Evolutionary conservation across 53 echinoderm and acorn worm species (phyloP).

Genomic region (Stichopus horrens): DNA sequence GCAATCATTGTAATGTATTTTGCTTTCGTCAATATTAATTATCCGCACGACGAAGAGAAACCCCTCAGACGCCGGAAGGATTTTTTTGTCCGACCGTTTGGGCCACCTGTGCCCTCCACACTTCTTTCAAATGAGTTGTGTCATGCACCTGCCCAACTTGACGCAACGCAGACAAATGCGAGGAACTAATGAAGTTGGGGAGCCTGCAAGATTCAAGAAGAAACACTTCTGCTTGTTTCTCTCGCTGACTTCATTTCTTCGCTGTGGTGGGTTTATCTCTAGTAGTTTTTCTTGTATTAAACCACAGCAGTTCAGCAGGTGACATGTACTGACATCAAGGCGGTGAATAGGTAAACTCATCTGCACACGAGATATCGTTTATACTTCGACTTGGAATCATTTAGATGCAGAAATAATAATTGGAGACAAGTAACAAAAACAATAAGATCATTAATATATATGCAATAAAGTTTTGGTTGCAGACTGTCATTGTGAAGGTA

Average conservation of each 20-base stretch:
- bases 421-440: too few relatives aligned
- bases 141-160: slow-evolving; percentile 37
- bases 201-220: neutral
- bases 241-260: neutral
- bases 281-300: too few relatives aligned
- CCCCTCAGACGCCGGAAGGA: slow-evolving; percentile 14
- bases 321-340: too few relatives aligned
- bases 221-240: neutral
- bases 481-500: too few relatives aligned
- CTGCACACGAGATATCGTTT: too few relatives aligned
- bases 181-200: slow-evolving; percentile 1
- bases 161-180: slow-evolving; percentile 12
- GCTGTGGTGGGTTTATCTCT: neutral
- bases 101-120: slow-evolving; percentile 41
- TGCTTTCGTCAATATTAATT: slow-evolving; percentile 11
- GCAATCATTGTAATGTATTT: slow-evolving; percentile 1
- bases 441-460: too few relatives aligned
- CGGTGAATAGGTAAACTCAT: too few relatives aligned
- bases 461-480: too few relatives aligned
- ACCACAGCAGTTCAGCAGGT: too few relatives aligned
- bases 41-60: neutral
- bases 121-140: slow-evolving; percentile 36
- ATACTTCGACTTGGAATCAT: too few relatives aligned
- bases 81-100: slow-evolving; percentile 1
- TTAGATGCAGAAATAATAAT: too few relatives aligned